These are phyloP conservation scores for Platyscapa corneri DNA, from an alignment of 1,140 invertebrate species.

Conservation along the genomic window DNA sequence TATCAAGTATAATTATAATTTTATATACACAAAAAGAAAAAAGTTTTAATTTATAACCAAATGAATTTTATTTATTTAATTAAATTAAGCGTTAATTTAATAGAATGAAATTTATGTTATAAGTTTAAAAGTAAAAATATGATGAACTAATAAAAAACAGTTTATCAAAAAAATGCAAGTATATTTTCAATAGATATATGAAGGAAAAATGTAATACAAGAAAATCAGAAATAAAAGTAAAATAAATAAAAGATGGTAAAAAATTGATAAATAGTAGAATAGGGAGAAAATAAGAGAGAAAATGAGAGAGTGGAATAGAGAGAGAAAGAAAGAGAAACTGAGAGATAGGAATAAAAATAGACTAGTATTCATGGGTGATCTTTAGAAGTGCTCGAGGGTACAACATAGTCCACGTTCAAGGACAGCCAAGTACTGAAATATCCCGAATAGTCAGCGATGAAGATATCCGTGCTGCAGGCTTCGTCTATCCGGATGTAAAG, in stretches of 20 bases:
- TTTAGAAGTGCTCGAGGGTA: neutral
- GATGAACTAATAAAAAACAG: no score
- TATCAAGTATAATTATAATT: no score
- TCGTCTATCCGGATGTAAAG: slow-evolving; percentile 1
- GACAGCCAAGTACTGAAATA: neutral
- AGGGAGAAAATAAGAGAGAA: no score
- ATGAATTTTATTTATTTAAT: no score
- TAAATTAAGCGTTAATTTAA: no score
- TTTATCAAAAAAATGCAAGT: no score
- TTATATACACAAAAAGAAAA: no score
- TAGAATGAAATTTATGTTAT: no score
- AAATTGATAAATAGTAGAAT: neutral
- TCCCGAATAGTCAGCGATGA: slow-evolving; percentile 34
- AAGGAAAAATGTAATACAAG: neutral
- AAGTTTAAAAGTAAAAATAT: no score
- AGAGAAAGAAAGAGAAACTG: neutral
- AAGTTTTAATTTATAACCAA: no score
- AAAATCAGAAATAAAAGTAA: neutral
- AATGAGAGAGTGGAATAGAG: no score
- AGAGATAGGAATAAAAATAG: neutral
- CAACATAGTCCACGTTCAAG: neutral
- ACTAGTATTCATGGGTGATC: neutral
- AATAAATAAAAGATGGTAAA: neutral
- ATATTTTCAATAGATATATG: no score
- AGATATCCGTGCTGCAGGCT: neutral